Evolutionary conservation across 1,140 invertebrate genomes (phyloP), one percentile per base, ranked within the genome.

Genomic region (Gonatopus flavifemur): DNA sequence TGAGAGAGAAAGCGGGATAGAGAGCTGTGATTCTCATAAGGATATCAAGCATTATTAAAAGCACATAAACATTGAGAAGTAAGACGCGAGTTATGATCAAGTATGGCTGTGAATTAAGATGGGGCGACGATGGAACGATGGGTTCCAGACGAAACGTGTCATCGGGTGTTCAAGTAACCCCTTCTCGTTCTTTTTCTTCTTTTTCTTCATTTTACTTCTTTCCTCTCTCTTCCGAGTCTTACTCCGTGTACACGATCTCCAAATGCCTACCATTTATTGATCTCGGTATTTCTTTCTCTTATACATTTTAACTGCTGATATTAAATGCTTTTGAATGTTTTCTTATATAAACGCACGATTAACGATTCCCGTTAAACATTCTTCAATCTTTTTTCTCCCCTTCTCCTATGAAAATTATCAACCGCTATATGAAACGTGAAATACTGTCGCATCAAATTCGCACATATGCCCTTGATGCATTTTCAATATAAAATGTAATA

Each of bases 21-120:
- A 59, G 55, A 61, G 55, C 55, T 55, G 55, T 52, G 50, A 53
- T n/a, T 45, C 62, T 59, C 61, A 49, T 66, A 59, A 58, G 69
- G 69, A 72, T 74, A 76, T 74, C 70, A 69, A 65, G 64, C 67
- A 77, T 77, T 77, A 77, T 76, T 76, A 77, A 77, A 76, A 77
- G 69, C 70, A 72, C 70, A 76, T 76, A 77, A 75, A 75, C 67
- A 72, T 64, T 65, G 67, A 61, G 62, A 71, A 65, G 66, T 69
- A 69, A 74, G 66, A 69, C 59, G 66, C 66, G 67, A 77, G 67
- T 77, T 77, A 74, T 74, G 69, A 52, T 46, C 54, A 50, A 49
- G 50, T 39, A 54, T 39, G 70, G 69, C 66, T 72, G 72, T 74
- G 74, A 76, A 74, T 75, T 76, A 76, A 76, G 58, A 46, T 50